Evolutionary conservation across 2,888 invertebrate genomes (phyloP).

Genomic region (Chalcis sispes): DNA sequence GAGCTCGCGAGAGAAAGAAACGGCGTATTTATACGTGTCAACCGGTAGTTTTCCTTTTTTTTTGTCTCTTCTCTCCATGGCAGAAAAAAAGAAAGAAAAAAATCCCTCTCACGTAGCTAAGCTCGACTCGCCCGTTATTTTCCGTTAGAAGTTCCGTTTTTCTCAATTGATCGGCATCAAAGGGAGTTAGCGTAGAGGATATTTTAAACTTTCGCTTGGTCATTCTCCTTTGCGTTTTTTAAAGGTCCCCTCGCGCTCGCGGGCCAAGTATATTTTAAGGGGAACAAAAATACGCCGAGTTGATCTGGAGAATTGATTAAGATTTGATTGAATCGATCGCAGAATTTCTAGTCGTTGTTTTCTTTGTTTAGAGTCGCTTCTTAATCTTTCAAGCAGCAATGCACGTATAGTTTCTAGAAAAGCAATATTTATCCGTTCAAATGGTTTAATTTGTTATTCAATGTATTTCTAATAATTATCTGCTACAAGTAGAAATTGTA

Average conservation of each 20-base stretch:
- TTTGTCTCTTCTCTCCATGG: neutral
- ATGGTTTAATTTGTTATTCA: too few species aligned
- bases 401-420: too few species aligned
- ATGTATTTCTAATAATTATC: too few species aligned
- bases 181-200: conserved; percentile 47
- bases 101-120: neutral
- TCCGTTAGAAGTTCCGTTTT: conserved; percentile 64
- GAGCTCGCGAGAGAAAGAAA: conserved; percentile 40
- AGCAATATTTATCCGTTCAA: too few species aligned
- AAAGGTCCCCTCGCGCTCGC: conserved; percentile 50
- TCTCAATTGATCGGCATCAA: conserved; percentile 68
- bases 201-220: conserved; percentile 14
- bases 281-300: too few species aligned
- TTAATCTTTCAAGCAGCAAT: too few species aligned
- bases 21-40: conserved; percentile 50
- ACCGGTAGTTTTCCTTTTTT: conserved; percentile 51
- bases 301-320: neutral
- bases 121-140: conserved; percentile 61
- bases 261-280: conserved; percentile 4
- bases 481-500: too few species aligned
- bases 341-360: too few species aligned
- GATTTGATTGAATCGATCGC: conserved; percentile 3
- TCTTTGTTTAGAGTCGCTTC: too few species aligned
- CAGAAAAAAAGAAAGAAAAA: conserved; percentile 15
- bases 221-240: neutral